phyloP scores from a whole-genome alignment of 2,888 invertebrate genomes.

The Sinhomidia bicolor region DNA sequence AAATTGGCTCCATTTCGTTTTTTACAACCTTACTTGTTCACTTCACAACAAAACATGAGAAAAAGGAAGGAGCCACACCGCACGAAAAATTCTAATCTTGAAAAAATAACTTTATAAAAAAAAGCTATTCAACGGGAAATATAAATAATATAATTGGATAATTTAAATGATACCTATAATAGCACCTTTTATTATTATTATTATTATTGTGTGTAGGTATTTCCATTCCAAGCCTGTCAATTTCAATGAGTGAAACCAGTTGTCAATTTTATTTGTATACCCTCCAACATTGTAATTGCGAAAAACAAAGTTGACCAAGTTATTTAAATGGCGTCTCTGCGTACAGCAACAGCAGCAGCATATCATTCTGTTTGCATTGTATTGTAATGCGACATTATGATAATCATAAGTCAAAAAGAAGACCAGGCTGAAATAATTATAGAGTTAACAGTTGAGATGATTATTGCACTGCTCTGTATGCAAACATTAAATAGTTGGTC shows the following conservation, averaged over 20 bases:
- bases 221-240: slow-evolving; percentile 3
- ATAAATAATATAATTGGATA: slow-evolving; percentile 21
- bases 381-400: slow-evolving; percentile 15
- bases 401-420: slow-evolving; percentile 56
- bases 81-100: background rate
- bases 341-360: too few species aligned
- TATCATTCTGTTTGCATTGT: too few species aligned
- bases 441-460: background rate
- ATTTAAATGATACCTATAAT: background rate
- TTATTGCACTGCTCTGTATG: background rate
- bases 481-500: background rate
- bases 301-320: background rate
- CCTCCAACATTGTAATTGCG: background rate
- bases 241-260: slow-evolving; percentile 14
- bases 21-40: background rate
- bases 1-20: background rate
- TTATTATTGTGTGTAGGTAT: too few species aligned
- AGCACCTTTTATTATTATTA: background rate
- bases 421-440: slow-evolving; percentile 46
- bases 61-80: slow-evolving; percentile 20
- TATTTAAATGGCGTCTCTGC: slow-evolving; percentile 7
- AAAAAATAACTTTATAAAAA: background rate
- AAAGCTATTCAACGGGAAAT: background rate
- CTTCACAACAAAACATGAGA: background rate
- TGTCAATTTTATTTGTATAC: background rate